Evolutionary conservation across 92 coral and sea anemone genomes (phyloP).

Genomic region (Heteractis magnifica): DNA sequence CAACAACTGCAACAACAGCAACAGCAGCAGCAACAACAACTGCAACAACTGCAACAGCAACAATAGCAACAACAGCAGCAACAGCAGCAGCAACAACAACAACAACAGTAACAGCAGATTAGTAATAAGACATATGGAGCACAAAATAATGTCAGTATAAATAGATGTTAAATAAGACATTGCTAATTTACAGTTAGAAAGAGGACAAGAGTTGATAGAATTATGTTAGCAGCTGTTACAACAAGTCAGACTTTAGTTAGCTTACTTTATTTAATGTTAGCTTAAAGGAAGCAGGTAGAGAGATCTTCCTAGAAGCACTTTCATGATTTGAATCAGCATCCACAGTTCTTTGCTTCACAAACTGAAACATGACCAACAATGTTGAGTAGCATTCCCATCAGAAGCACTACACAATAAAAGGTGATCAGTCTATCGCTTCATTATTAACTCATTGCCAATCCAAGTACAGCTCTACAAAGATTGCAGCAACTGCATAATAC

Average conservation of each 20-base stretch:
- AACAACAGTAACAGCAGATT: no score
- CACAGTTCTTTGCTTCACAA: constrained; percentile 27
- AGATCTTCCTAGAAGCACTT: constrained; percentile 38
- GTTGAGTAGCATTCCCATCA: not conserved
- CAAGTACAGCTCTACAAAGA: not conserved
- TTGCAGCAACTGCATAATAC: not conserved
- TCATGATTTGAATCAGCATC: constrained; percentile 12
- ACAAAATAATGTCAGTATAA: no score
- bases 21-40: no score
- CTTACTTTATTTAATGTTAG: constrained; percentile 15
- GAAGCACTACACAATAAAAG: not conserved
- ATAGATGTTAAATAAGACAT: no score
- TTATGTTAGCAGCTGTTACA: not conserved
- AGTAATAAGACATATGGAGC: no score
- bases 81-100: no score
- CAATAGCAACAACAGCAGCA: no score
- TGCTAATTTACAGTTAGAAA: not conserved
- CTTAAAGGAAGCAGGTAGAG: constrained; percentile 61
- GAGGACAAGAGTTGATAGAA: not conserved
- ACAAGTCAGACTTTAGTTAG: not conserved
- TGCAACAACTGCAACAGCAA: no score
- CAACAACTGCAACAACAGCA: no score
- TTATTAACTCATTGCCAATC: no score
- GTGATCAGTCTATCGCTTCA: no score
- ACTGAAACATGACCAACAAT: constrained; percentile 26